Evolutionary conservation across 2,797 vertebrate species (phyloP), one percentile per base, ranked within the genome.

Genomic region (Apogon talboti): DNA sequence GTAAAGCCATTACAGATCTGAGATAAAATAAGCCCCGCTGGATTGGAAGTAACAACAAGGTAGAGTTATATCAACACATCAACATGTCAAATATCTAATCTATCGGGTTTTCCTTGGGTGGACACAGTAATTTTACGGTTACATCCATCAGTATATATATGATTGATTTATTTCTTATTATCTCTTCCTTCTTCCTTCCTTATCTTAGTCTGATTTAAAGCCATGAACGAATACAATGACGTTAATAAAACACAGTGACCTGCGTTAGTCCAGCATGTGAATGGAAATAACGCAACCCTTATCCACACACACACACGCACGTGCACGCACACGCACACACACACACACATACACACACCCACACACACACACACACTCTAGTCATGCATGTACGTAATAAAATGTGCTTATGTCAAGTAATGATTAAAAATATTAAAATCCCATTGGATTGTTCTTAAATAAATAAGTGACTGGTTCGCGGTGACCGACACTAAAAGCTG

Each of bases 1-100:
- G n/a, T 47, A 4, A 67, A 51, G 74, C 63, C 40, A 65, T 53
- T 62, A 47, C 15, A 46, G 33, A 59, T 55, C 30, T 37, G 14
- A 56, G 55, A 67, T 60, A 46, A 51, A 8, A 38, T 2, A 10
- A 52, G 14, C 50, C 14, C 12, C 16, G 59, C 0, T 41, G 40
- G 11, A 42, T 2, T 24, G 7, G 42, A 46, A 30, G 56, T 5
- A 2, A 19, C n/a, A 6, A 16, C 15, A 13, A 37, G 49, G 48
- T 38, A 13, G 15, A 13, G 6, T 38, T 53, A 24, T 44, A 10
- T 2, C 11, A 18, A 30, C 14, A 44, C 12, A n/a, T n/a, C n/a
- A 7, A 40, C 21, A 44, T 11, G 28, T 38, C 28, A 33, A 15
- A 14, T 16, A 46, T 53, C 33, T 35, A 3, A 38, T 38, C 9